Base-by-base conservation (phyloP, 2,113 vertebrate genomes). In the Australoheros scitulus region DNA sequence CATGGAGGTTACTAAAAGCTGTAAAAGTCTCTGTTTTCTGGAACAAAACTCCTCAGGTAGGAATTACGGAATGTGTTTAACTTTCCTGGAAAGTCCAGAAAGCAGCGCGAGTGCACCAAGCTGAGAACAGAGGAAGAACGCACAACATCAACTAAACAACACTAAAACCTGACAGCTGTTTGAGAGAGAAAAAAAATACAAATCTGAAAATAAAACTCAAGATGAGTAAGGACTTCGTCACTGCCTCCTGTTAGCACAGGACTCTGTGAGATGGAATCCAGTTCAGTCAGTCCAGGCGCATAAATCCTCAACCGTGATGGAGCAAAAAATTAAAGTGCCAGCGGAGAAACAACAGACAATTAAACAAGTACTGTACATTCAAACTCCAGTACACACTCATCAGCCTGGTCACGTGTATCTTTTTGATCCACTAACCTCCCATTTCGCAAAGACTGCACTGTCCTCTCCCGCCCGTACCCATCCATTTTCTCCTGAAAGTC, bases 61-160 rank as follows among this genome's bases (percentile, higher is more conserved):
- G 82, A 81, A 60, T 20, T 56, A 7, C 63, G 92, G 93, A 92
- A 93, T 94, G 93, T 90, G 61, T 87, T 84, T 1, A 79, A 87
- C 36, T 57, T 38, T 88, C 47, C 22, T 85, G 81, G 77, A 91
- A 85, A 89, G 78, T 63, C 5, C 43, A 14, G 34, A 64, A 78
- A 65, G 61, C 11, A 78, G 58, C 77, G 52, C 32, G 26, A 81
- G n/a, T 7, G 52, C 47, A 80, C 50, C 55, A 4, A 84, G 77
- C 81, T 47, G 70, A 68, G 72, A 74, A 83, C 24, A 65, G 43
- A 81, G 3, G 63, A 88, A 24, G 34, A 76, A 2, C 57, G 17
- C 81, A 90, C 82, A 17, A 80, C 79, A 82, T 41, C 43, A 57
- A 89, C 70, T 8, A 0, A 85, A 84, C 64, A 57, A 89, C 64